These are phyloP conservation scores for Microtus oregoni DNA, from an alignment of 2,113 vertebrate species.

Conservation along the genomic window DNA sequence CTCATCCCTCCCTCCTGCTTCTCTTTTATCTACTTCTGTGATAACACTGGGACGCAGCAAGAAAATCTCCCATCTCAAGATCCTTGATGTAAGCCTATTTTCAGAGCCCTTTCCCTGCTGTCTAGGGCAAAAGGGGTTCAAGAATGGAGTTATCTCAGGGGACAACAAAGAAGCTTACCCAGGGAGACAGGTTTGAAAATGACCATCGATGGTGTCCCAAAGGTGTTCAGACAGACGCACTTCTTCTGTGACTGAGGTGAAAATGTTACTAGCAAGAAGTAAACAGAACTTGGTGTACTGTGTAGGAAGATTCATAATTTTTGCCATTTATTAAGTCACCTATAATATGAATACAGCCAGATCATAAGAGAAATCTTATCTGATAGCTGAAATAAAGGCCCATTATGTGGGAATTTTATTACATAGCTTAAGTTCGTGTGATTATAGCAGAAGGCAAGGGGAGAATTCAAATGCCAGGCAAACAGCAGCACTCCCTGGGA, in stretches of 20 bases:
- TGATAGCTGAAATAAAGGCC: neutral
- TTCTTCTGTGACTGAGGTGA: neutral
- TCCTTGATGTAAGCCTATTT: neutral
- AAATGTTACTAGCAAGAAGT: neutral
- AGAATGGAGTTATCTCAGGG: neutral
- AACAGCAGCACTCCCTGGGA: neutral
- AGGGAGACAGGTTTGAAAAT: neutral
- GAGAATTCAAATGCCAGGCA: neutral
- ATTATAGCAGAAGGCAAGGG: neutral
- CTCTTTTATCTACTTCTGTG: neutral
- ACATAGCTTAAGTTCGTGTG: neutral
- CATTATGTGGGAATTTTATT: neutral
- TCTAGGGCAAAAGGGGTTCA: neutral
- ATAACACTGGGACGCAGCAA: neutral
- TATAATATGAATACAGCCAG: neutral
- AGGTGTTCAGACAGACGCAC: neutral
- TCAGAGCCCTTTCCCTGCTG: neutral
- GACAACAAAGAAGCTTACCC: neutral
- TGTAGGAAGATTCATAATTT: neutral
- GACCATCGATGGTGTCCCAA: neutral
- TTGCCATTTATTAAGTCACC: neutral
- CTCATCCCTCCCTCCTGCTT: neutral
- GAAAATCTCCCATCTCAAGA: neutral
- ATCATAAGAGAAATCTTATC: neutral
- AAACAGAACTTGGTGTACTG: neutral